These are phyloP conservation scores for Ophthalmolycus amberensis DNA, from an alignment of 2,113 vertebrate genomes.

Conservation along the genomic window DNA sequence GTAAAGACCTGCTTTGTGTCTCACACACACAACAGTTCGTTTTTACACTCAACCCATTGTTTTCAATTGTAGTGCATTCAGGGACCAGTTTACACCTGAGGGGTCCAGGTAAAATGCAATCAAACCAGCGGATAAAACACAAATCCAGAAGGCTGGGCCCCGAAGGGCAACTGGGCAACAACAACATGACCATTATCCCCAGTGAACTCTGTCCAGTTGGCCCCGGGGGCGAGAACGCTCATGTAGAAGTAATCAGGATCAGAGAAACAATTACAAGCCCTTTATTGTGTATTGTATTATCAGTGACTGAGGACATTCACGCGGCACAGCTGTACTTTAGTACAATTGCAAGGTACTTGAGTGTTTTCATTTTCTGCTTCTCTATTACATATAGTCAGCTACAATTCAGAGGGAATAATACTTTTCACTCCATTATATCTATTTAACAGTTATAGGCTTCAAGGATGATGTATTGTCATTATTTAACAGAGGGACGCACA, in stretches of 20 bases:
- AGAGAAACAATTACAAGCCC: not conserved
- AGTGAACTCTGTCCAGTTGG: constrained; percentile 3
- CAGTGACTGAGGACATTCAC: not conserved
- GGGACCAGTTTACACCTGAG: not conserved
- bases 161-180: not conserved
- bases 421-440: not conserved
- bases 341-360: not conserved
- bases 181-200: constrained; percentile 1
- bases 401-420: not conserved
- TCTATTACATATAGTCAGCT: no score
- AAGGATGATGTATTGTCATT: no score
- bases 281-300: not conserved
- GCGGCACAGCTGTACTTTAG: not conserved
- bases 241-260: not conserved
- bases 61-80: not conserved
- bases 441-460: not conserved
- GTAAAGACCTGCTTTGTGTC: not conserved
- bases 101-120: constrained; percentile 15
- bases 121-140: constrained; percentile 27
- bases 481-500: no score
- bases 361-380: not conserved
- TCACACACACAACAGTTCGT: not conserved
- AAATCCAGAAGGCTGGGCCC: constrained; percentile 25
- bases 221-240: not conserved
- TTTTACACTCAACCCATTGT: constrained; percentile 10